Conservation (phyloP, 2,113 vertebrate species). For the Platycercus adscitus region DNA sequence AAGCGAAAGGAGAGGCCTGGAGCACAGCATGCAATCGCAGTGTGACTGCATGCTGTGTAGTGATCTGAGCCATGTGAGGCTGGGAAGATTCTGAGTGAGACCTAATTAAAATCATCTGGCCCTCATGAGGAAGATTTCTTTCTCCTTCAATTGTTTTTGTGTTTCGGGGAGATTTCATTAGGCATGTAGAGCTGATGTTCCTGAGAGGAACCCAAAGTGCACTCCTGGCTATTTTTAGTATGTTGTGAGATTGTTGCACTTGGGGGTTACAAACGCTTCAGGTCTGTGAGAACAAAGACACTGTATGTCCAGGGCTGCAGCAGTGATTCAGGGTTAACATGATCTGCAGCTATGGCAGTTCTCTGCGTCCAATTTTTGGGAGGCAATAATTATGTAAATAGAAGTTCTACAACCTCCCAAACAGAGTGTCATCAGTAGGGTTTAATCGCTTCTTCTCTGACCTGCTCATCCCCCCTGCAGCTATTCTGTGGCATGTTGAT, state of each 20-base stretch:
- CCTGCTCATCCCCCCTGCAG: not conserved
- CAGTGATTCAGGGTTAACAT: not conserved
- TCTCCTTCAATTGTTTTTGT: conserved; percentile 7
- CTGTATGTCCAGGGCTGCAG: not conserved
- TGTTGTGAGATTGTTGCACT: not conserved
- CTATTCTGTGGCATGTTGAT: not conserved
- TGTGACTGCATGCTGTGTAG: not conserved
- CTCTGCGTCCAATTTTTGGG: not conserved
- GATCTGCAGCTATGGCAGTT: not conserved
- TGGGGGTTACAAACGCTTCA: not conserved
- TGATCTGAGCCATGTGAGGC: not conserved
- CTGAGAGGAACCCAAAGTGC: not conserved
- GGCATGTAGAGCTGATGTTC: not conserved
- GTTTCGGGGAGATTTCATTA: conserved; percentile 42
- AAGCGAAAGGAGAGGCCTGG: not conserved
- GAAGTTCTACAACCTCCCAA: not conserved
- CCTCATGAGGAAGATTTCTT: conserved; percentile 7
- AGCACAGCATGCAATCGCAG: not conserved
- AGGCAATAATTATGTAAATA: not conserved
- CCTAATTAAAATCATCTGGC: conserved; percentile 58
- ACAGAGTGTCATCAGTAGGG: not conserved
- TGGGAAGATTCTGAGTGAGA: not conserved
- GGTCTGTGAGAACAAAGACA: not conserved
- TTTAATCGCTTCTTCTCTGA: not conserved
- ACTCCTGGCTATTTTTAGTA: not conserved